Evolutionary conservation across 2,888 invertebrate species (phyloP), one percentile per base, ranked within the genome.

Genomic region (Dicyrtomina minuta): DNA sequence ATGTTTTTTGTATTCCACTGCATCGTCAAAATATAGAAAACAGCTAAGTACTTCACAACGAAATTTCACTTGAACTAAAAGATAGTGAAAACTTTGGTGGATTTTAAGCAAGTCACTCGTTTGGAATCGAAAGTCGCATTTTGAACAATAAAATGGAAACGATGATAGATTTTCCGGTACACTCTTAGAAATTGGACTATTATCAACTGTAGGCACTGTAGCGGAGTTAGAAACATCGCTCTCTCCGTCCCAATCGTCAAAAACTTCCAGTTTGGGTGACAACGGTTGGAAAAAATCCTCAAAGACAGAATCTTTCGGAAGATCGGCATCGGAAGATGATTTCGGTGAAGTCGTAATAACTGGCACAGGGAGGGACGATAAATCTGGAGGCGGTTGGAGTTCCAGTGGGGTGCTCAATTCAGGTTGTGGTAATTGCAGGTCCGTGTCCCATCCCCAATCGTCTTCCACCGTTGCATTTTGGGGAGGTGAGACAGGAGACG

Each of bases 371-470:
- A 33, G 4, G n/a, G 22, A 3, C 22, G 20, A 12, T n/a, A n/a
- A n/a, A 12, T n/a, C n/a, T n/a, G n/a, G n/a, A n/a, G n/a, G n/a
- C n/a, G n/a, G n/a, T n/a, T n/a, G n/a, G n/a, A n/a, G n/a, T n/a
- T n/a, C n/a, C n/a, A n/a, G n/a, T n/a, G 51, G 5, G n/a, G 22
- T 3, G 17, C 8, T 20, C 33, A 33, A 33, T 33, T 33, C 8
- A 33, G 33, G 17, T 46, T 46, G 13, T 3, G 27, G 13, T 8
- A 27, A 24, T 26, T 20, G 13, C 12, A 58, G 10, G 39, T 58
- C 58, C 1, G 58, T 58, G 39, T 58, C 58, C 58, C 58, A 58
- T 2, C 58, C 58, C 58, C 58, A 58, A 39, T 58, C 58, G n/a
- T 58, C 58, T 33, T 24, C 55, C 15, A 26, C 15, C 1, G 4